Base-by-base conservation (phyloP, 2,888 invertebrate species). In the Pristionchus exspectatus region DNA sequence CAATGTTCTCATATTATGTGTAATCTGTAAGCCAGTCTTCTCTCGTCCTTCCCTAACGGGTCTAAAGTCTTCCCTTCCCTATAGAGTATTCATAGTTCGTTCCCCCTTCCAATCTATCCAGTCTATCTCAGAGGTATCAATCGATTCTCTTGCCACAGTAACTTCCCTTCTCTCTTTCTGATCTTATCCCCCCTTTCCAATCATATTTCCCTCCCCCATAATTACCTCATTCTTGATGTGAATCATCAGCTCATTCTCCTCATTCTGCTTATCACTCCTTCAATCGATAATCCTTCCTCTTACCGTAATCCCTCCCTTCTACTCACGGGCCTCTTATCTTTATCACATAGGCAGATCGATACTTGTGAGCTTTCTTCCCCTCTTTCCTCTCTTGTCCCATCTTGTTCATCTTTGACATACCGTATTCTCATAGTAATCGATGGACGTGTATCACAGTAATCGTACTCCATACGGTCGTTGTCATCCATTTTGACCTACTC, bases 1-100 rank as follows among this genome's bases (percentile, higher is more conserved):
- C 81, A 81, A n/a, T 81, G 38, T 81, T 81, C 81, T 81, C 81
- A 81, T 81, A 50, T 81, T 81, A 81, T 81, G 81, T 81, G 81
- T 81, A 81, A 81, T 81, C 24, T 16, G 44, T 81, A 81, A 54
- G 81, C 81, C 81, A 81, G 81, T 81, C 50, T 81, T 81, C 81
- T 50, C 81, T 54, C 81, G 12, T 81, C 2, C 18, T 81, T 54
- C 50, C 74, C 74, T 74, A 12, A 38, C 81, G 81, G 81, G 81
- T 81, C 50, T 81, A 81, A 81, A 50, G n/a, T 50, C 81, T 50
- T 50, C 81, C 81, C 81, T 50, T 27, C 50, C 81, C 2, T 81
- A 50, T 81, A 81, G 81, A 81, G 81, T 81, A 81, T 81, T 81
- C n/a, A 81, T 81, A 81, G 81, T 81, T 81, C 27, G n/a, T 27